Percentiles rank a stretch among this genome's conserved stretches.
Conservation (phyloP, 2,797 vertebrate species). For the Diglossa cyanea region DNA sequence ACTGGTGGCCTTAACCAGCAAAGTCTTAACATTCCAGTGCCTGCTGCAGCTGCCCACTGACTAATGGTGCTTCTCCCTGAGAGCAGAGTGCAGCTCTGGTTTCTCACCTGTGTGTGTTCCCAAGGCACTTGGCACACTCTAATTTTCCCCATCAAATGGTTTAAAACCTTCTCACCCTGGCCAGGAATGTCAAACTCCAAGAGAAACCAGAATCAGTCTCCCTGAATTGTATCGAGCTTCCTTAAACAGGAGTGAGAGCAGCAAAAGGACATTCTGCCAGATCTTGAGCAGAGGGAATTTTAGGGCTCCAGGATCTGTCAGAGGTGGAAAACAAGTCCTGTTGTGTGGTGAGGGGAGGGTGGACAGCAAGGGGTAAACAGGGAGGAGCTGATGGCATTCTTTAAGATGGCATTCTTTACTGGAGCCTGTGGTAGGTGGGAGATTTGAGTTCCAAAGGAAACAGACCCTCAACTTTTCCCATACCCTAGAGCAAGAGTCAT, state of each 20-base stretch:
- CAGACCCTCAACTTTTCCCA: background rate
- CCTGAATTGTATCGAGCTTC: background rate
- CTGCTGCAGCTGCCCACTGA: background rate
- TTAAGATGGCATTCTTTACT: background rate
- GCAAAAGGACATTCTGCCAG: background rate
- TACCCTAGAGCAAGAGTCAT: background rate
- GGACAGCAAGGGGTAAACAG: background rate
- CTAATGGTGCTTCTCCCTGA: background rate
- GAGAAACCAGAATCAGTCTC: background rate
- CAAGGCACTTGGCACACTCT: background rate
- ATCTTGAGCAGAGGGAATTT: background rate
- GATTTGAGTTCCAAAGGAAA: background rate
- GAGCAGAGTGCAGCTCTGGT: background rate
- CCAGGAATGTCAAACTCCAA: background rate
- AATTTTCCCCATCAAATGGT: background rate
- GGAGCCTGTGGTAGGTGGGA: fast-evolving
- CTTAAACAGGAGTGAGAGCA: background rate
- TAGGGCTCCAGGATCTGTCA: background rate
- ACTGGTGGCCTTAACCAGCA: background rate
- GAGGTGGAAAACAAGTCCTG: background rate
- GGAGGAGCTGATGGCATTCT: background rate
- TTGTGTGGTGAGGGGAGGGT: background rate
- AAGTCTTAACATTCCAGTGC: background rate
- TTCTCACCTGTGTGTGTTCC: background rate
- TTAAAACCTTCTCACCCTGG: background rate